phyloP scores from a whole-genome alignment of 2,113 vertebrate genomes.

The Cephalopterus ornatus region DNA sequence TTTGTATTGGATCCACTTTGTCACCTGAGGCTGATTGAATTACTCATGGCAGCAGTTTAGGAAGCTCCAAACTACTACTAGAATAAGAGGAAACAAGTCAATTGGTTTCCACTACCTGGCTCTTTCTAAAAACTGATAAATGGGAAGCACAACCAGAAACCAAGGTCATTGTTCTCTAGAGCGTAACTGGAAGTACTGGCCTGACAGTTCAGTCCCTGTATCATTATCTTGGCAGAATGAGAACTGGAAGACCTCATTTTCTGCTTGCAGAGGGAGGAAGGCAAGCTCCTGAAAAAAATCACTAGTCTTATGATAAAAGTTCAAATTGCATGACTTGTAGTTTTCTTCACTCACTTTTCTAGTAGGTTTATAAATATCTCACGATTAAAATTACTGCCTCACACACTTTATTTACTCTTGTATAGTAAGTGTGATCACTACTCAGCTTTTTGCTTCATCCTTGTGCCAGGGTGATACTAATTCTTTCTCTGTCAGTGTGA shows the following conservation, averaged over 20 bases:
- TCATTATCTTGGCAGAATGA: background rate
- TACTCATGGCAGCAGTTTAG: background rate
- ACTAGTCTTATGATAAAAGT: fast-evolving
- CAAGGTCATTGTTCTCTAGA: background rate
- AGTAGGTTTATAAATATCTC: background rate
- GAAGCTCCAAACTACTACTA: background rate
- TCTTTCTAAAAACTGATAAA: background rate
- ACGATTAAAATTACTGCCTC: background rate
- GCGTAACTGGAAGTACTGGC: background rate
- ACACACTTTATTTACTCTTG: background rate
- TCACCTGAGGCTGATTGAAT: background rate
- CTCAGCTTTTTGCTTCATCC: background rate
- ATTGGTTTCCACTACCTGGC: background rate
- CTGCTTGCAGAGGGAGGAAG: background rate
- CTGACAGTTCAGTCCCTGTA: background rate
- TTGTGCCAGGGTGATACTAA: background rate
- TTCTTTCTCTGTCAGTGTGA: background rate
- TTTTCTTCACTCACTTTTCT: background rate
- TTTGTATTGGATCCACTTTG: background rate
- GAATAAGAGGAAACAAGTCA: background rate
- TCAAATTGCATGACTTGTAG: background rate
- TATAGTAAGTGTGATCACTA: background rate
- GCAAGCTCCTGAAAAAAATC: background rate
- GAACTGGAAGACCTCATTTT: background rate
- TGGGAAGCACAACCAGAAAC: background rate